Base-by-base conservation (phyloP, 53 echinoderm and acorn worm genomes). In the Echinometra lucunter region DNA sequence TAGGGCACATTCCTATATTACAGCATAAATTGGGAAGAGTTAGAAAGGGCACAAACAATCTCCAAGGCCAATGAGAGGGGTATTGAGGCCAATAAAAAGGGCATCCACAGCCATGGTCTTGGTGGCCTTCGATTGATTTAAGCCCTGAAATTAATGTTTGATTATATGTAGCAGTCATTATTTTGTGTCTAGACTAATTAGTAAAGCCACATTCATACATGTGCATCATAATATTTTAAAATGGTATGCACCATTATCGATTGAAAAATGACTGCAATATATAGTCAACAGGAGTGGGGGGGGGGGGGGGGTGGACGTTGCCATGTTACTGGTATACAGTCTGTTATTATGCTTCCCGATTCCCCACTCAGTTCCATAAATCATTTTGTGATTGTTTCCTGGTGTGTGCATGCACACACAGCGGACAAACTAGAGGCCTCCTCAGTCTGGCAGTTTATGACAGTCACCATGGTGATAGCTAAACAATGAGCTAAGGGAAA, bases 401-500 rank as follows among this genome's bases (percentile, higher is more conserved):
- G 78, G 78, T 42, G 19, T 18, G 11, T 72, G 72, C 32, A 32
- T 38, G 42, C 40, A 42, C 40, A 42, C 16, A 19, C 37, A 21
- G 42, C 19, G 78, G 13, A 37, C 16, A 78, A 11, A 17, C 78
- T 40, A 42, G 69, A 69, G 69, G 32, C 69, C 69, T 34, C 30
- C 19, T 1, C 58, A 2, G 17, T 28, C 28, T 69, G 27, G 63
- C 21, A 21, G 4, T 63, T 23, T 69, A 69, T 69, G 6, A 40
- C 23, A 17, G 35, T 78, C 42, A 23, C 78, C 42, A 78, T 78
- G 21, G 78, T 23, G 78, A 78, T 42, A 42, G 23, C 4, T 18
- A 40, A 78, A 78, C 78, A 78, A 42, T 78, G 19, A 42, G 78
- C 38, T 40, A 38, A 78, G 78, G 78, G 78, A 78, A 78, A 78